Conservation (phyloP, 2,113 vertebrate species). For the Passer montanus region DNA sequence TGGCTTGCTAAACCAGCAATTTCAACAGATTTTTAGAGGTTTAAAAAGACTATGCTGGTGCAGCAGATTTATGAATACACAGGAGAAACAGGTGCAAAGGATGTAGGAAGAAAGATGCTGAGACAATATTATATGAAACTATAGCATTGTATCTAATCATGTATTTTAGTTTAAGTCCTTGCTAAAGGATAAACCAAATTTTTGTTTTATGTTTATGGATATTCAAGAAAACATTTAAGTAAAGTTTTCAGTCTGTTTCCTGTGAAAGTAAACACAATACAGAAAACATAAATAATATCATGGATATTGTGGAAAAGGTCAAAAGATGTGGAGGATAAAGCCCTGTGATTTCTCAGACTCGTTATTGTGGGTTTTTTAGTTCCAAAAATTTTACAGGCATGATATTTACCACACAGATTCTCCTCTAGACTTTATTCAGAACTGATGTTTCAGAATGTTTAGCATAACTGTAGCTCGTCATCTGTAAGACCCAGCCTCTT, state of each 20-base stretch:
- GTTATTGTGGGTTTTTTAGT: not conserved
- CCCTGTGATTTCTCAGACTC: not conserved
- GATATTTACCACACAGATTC: not conserved
- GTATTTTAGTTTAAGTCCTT: not conserved
- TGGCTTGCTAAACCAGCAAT: not conserved
- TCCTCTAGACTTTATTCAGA: not conserved
- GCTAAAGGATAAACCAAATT: not conserved
- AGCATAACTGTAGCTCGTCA: not conserved
- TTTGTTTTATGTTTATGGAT: not conserved
- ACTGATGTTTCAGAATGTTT: not conserved
- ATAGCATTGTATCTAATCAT: not conserved
- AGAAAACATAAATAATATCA: not conserved
- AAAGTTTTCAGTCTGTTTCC: not conserved
- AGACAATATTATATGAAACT: not conserved
- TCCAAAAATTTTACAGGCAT: not conserved
- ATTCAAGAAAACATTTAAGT: not conserved
- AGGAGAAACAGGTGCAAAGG: conserved; percentile 37
- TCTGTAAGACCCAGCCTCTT: not conserved
- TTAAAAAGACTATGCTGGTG: not conserved
- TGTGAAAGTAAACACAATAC: not conserved
- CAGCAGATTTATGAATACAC: conserved; percentile 27
- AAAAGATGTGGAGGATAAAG: not conserved
- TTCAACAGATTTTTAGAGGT: conserved; percentile 16
- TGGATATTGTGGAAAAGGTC: not conserved
- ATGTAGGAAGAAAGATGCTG: not conserved